Percentiles rank a stretch among this genome's conserved stretches.
Evolutionary conservation across 2,797 vertebrate genomes (phyloP).

Genomic region (Falco cherrug): DNA sequence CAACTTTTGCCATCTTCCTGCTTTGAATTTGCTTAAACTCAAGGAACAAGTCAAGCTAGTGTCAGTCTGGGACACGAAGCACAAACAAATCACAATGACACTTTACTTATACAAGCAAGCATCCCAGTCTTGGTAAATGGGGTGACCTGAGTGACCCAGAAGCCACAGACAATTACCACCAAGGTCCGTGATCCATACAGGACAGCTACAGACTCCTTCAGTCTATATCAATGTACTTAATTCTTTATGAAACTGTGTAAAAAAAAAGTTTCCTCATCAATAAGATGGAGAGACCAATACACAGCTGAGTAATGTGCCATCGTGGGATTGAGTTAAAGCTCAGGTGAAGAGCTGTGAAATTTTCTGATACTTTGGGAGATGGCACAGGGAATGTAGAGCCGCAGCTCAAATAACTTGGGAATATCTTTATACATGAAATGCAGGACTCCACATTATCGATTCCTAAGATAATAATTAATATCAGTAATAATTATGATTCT

Average conservation of each 20-base stretch:
- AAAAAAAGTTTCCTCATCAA: not conserved
- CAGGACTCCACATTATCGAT: rapidly evolving
- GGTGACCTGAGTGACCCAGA: not conserved
- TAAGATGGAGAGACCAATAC: not conserved
- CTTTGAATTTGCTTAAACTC: not conserved
- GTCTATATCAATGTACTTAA: not conserved
- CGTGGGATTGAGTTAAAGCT: not conserved
- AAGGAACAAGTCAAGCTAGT: not conserved
- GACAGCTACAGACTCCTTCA: not conserved
- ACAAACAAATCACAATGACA: not conserved
- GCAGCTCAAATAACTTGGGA: not conserved
- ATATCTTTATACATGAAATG: not conserved
- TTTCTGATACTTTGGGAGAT: not conserved
- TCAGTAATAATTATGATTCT: not conserved
- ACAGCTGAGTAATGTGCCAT: not conserved
- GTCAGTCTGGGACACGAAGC: not conserved
- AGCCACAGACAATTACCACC: not conserved
- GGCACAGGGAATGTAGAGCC: rapidly evolving
- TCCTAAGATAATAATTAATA: not conserved
- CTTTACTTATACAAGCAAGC: not conserved
- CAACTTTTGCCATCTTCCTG: not conserved
- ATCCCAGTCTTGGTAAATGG: not conserved
- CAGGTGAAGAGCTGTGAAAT: not conserved
- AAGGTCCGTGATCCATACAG: not conserved
- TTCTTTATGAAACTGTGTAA: not conserved